Conservation (phyloP, 1,140 invertebrate genomes). For the Lepidurus arcticus region DNA sequence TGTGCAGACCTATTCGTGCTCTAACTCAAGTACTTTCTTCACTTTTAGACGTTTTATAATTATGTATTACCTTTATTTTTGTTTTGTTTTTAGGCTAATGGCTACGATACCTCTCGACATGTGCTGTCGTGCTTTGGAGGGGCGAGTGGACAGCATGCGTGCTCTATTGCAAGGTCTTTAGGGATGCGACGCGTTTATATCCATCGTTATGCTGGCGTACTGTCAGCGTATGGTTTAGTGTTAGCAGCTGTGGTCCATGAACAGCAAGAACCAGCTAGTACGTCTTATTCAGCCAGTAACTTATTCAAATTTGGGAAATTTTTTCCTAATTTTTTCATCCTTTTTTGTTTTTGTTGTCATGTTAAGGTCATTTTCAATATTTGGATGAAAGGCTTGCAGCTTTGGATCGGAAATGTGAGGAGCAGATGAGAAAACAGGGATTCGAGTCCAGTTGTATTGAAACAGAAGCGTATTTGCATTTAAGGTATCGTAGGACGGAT, state of each 20-base stretch:
- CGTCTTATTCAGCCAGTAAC: slow-evolving; percentile 55
- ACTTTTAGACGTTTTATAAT: background rate
- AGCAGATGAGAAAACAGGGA: slow-evolving; percentile 66
- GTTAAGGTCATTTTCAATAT: slow-evolving; percentile 39
- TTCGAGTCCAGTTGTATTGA: slow-evolving; percentile 60
- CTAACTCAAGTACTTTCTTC: slow-evolving; percentile 63
- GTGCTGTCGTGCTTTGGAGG: slow-evolving; percentile 95
- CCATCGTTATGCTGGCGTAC: slow-evolving; percentile 92
- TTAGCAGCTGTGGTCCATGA: slow-evolving; percentile 96
- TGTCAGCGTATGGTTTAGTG: slow-evolving; percentile 97
- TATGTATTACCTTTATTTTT: slow-evolving; percentile 50
- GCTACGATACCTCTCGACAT: slow-evolving; percentile 88
- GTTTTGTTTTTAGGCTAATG: slow-evolving; percentile 69
- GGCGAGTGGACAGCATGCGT: slow-evolving; percentile 97
- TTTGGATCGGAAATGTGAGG: slow-evolving; percentile 57
- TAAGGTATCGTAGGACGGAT: slow-evolving; percentile 90
- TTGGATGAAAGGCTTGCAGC: slow-evolving; percentile 62
- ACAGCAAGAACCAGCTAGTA: slow-evolving; percentile 76
- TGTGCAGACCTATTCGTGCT: slow-evolving; percentile 93
- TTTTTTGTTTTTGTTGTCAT: background rate
- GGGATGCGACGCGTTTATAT: slow-evolving; percentile 80
- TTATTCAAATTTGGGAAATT: background rate
- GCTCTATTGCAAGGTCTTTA: slow-evolving; percentile 83
- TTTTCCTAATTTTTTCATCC: background rate
- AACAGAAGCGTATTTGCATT: slow-evolving; percentile 76